Base-by-base conservation (phyloP, 2,888 invertebrate species). In the Miltochrista miniata region DNA sequence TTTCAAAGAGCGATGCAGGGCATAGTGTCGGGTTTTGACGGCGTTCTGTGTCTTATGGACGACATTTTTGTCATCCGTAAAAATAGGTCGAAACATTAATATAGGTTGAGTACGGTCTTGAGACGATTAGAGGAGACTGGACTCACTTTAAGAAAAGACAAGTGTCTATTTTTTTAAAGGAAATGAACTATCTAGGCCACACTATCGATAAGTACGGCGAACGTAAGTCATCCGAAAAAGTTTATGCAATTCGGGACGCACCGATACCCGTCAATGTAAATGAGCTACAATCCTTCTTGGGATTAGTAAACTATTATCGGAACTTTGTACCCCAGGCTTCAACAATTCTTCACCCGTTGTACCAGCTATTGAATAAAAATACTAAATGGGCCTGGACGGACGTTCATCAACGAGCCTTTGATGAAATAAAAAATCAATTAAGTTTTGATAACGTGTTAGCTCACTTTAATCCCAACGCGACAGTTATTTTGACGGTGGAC, bases 1-100 rank as follows among this genome's bases (percentile, higher is more conserved):
- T 80, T 81, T 49, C 76, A 83, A 63, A 64, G 64, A 50, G 47
- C 71, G 0, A 79, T 82, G 70, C 69, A 74, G 48, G 54, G 51
- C 0, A 41, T 70, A 5, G 11, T 41, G 11, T 7, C 4, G 0
- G 41, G 41, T 0, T 11, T 41, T 13, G 31, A 41, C 1, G 41
- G 41, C 0, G 14, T 30, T 3, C 14, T 30, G 2, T 11, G 30
- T 7, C 31, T 29, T 14, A 2, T 41, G 1, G 41, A 41, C 10
- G 31, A 41, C 11, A 31, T 41, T 1, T 41, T 9, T 2, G 11
- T 31, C 8, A 41, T 14, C 0, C 30, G 7, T 1, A 1, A 29
- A 10, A 10, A 8, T 11, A 41, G 1, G 4, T n/a, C n/a, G n/a
- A n/a, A 7, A 11, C 7, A 5, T 14, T 7, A 13, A 14, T 12